Evolutionary conservation across 2,113 vertebrate species (phyloP).

Genomic region (Brachyhypopomus occidentalis): DNA sequence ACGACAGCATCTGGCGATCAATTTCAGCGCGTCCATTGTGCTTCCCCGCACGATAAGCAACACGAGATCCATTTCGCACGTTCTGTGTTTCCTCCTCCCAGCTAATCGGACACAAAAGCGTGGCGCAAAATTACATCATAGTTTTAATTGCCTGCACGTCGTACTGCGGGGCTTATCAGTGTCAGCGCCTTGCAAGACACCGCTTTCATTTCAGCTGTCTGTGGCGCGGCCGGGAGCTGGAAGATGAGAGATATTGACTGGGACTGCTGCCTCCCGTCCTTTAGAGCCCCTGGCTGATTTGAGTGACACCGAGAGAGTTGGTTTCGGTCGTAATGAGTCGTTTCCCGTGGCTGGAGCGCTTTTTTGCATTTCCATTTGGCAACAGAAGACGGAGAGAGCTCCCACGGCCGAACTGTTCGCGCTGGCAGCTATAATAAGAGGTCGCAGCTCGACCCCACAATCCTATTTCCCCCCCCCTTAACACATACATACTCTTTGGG

Average conservation of each 20-base stretch:
- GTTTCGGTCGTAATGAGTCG: slow-evolving; percentile 32
- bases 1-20: slow-evolving; percentile 15
- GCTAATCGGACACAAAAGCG: slow-evolving; percentile 22
- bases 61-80: slow-evolving; percentile 9
- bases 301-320: not conserved
- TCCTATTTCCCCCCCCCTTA: not conserved
- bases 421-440: not conserved
- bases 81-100: slow-evolving; percentile 26
- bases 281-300: slow-evolving; percentile 19
- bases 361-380: slow-evolving; percentile 36
- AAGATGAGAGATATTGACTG: slow-evolving; percentile 40
- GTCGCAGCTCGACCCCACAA: not conserved
- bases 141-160: slow-evolving; percentile 23
- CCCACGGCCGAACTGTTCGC: slow-evolving; percentile 14
- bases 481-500: not conserved
- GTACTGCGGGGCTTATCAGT: slow-evolving; percentile 39
- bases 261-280: slow-evolving; percentile 38
- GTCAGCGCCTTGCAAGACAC: slow-evolving; percentile 12
- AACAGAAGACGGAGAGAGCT: slow-evolving; percentile 12
- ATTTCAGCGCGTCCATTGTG: slow-evolving; percentile 29
- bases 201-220: slow-evolving; percentile 30
- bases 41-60: slow-evolving; percentile 23
- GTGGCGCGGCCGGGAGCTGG: not conserved
- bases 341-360: slow-evolving; percentile 27
- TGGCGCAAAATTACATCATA: slow-evolving; percentile 11